Evolutionary conservation across 2,113 vertebrate species (phyloP).

Genomic region (Typhlomys cinereus): DNA sequence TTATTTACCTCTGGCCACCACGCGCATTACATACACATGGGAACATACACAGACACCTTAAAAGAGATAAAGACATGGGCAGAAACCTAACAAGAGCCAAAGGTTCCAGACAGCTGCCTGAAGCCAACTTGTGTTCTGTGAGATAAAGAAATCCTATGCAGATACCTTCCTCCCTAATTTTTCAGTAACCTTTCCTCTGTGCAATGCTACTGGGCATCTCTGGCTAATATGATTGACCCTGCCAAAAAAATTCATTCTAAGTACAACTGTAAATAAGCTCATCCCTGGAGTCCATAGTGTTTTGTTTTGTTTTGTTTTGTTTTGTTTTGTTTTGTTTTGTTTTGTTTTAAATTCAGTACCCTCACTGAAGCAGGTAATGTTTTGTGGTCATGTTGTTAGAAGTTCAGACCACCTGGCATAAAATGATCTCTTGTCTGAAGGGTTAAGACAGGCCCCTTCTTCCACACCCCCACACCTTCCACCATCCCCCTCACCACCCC

Average conservation of each 20-base stretch:
- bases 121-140: not conserved
- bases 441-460: fast-evolving
- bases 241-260: not conserved
- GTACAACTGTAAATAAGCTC: not conserved
- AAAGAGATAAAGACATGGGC: not conserved
- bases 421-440: not conserved
- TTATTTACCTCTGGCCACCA: too few species aligned
- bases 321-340: too few species aligned
- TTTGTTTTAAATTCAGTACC: not conserved
- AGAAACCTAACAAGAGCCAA: not conserved
- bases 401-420: not conserved
- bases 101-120: not conserved
- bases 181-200: not conserved
- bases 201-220: not conserved
- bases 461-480: too few species aligned
- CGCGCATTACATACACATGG: too few species aligned
- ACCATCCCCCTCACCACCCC: too few species aligned
- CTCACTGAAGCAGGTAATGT: not conserved
- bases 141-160: not conserved
- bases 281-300: not conserved
- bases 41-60: not conserved
- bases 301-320: too few species aligned
- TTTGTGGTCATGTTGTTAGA: not conserved
- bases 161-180: not conserved
- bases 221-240: not conserved